phyloP scores from a whole-genome alignment of 2,113 vertebrate genomes.

The Seriola aureovittata region DNA sequence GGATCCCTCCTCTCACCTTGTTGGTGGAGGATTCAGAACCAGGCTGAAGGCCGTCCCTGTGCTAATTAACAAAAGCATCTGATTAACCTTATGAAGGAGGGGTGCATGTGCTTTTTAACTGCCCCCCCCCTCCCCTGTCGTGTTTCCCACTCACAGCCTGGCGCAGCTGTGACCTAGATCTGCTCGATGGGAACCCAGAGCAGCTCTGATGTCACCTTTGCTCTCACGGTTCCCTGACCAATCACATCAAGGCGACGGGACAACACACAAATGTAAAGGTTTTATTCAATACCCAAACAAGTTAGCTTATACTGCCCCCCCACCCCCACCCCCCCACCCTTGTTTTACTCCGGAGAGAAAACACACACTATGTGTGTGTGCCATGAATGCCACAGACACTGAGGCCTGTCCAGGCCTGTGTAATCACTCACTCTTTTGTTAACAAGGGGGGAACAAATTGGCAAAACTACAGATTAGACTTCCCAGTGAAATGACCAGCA shows the following conservation, averaged over 20 bases:
- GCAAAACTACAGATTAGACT: constrained; percentile 66
- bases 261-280: constrained; percentile 35
- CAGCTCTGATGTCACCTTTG: constrained; percentile 63
- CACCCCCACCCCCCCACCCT: background rate
- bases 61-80: constrained; percentile 27
- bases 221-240: constrained; percentile 65
- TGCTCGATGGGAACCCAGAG: constrained; percentile 43
- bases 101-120: constrained; percentile 23
- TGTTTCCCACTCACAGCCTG: constrained; percentile 21
- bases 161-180: constrained; percentile 70
- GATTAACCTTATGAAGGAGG: constrained; percentile 13
- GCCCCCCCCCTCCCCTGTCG: background rate
- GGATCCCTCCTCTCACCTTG: no score
- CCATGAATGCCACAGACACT: constrained; percentile 65
- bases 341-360: constrained; percentile 35
- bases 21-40: background rate
- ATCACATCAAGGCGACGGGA: constrained; percentile 43
- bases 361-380: constrained; percentile 38
- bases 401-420: constrained; percentile 73
- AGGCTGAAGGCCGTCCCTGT: background rate
- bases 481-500: constrained; percentile 39
- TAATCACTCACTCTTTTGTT: constrained; percentile 62
- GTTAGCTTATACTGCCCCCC: constrained; percentile 18
- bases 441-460: constrained; percentile 57
- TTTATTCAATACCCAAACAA: constrained; percentile 40